Evolutionary conservation across 2,888 invertebrate species (phyloP).

Genomic region (Scrobipalpa atriplicella): DNA sequence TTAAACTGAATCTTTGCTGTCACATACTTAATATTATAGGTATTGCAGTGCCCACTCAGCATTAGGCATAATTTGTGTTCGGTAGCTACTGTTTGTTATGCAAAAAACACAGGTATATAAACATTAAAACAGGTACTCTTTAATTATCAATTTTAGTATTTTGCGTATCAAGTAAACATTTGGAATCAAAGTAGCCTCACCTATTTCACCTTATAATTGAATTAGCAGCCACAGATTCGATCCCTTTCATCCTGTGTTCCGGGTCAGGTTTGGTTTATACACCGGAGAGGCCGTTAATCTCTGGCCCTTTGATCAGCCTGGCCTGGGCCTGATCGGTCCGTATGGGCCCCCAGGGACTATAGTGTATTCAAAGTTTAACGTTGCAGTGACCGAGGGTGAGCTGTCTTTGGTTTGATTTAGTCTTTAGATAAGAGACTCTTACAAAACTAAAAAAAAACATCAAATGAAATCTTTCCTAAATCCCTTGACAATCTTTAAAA

Average conservation of each 20-base stretch:
- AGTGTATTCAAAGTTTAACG: conserved; percentile 12
- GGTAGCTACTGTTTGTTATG: too few relatives aligned
- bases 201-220: conserved; percentile 5
- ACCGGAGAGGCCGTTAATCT: conserved; percentile 59
- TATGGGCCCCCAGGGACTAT: conserved; percentile 33
- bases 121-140: too few relatives aligned
- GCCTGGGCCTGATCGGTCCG: conserved; percentile 24
- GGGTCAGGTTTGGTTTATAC: conserved; percentile 62
- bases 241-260: conserved; percentile 42
- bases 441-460: neutral
- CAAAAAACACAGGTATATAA: too few relatives aligned
- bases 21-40: too few relatives aligned
- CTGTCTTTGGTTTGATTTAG: neutral
- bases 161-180: too few relatives aligned
- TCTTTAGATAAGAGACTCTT: neutral
- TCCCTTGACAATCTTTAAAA: too few relatives aligned
- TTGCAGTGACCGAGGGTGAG: neutral
- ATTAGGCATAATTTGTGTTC: too few relatives aligned
- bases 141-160: too few relatives aligned
- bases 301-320: conserved; percentile 47
- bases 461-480: too few relatives aligned
- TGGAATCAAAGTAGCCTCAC: neutral
- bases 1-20: too few relatives aligned
- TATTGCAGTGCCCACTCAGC: too few relatives aligned
- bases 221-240: conserved; percentile 27